phyloP scores from a whole-genome alignment of 2,888 invertebrate genomes.

The Noctua pronuba region DNA sequence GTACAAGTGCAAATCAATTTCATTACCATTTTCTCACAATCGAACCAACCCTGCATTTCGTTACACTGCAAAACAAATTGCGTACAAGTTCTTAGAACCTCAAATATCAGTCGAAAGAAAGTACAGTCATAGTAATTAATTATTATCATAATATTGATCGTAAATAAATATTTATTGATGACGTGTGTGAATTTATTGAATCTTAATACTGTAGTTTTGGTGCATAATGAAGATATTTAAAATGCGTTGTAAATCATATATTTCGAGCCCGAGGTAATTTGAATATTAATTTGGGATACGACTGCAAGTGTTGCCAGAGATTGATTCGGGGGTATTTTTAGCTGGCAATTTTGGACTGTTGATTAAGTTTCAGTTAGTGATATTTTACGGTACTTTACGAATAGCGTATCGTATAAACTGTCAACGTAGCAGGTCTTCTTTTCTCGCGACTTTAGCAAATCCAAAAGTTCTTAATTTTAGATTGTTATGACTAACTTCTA shows the following conservation, averaged over 20 bases:
- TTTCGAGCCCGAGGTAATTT: conserved; percentile 58
- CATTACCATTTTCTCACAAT: conserved; percentile 8
- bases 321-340: conserved; percentile 37
- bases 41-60: conserved; percentile 72
- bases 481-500: too few relatives aligned
- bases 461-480: background rate
- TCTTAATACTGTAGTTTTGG: conserved; percentile 68
- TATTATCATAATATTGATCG: conserved; percentile 80
- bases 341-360: conserved; percentile 4
- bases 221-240: conserved; percentile 75
- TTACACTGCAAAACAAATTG: conserved; percentile 81
- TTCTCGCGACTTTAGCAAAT: background rate
- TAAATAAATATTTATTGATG: conserved; percentile 84
- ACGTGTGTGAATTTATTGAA: conserved; percentile 76
- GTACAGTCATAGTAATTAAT: conserved; percentile 75
- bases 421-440: too few relatives aligned
- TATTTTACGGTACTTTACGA: too few relatives aligned
- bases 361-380: background rate
- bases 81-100: conserved; percentile 84
- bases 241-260: conserved; percentile 71
- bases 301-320: conserved; percentile 35
- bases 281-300: conserved; percentile 58
- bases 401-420: background rate
- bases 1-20: background rate
- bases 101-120: conserved; percentile 77